phyloP scores from a whole-genome alignment of 2,797 vertebrate genomes.

The Malurus splendens region DNA sequence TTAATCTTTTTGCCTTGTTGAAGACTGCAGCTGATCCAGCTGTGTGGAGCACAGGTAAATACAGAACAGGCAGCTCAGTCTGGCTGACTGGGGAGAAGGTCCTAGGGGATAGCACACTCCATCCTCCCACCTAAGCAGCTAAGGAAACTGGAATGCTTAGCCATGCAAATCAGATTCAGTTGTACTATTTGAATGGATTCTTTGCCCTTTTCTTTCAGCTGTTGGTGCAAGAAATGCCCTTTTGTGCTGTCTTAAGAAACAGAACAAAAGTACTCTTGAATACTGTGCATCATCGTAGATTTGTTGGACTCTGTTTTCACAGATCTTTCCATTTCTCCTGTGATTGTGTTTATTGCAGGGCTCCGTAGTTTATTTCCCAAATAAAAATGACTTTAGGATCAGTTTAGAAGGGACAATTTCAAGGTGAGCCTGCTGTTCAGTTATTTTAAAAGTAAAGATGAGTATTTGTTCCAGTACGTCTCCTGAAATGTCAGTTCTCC shows the following conservation, averaged over 20 bases:
- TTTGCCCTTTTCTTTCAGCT: not conserved
- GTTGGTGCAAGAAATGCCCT: not conserved
- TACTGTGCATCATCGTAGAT: not conserved
- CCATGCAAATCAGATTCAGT: not conserved
- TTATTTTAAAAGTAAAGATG: not conserved
- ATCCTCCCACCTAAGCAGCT: not conserved
- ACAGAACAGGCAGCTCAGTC: not conserved
- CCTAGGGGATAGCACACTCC: accelerated
- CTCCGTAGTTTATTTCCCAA: not conserved
- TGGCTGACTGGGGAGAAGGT: not conserved
- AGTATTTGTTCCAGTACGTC: not conserved
- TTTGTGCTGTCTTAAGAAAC: not conserved
- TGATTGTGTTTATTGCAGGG: not conserved
- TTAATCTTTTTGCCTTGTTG: not conserved
- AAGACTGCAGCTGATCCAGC: not conserved
- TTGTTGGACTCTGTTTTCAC: not conserved
- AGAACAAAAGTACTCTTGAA: not conserved
- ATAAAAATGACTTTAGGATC: not conserved
- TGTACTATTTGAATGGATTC: not conserved
- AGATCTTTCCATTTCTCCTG: not conserved
- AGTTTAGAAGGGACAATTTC: not conserved
- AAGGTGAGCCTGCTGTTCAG: not conserved
- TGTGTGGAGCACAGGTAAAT: not conserved
- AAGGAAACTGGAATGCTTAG: not conserved
- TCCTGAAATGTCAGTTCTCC: not conserved